phyloP scores from a whole-genome alignment of 2,888 invertebrate species.

The Clusia tigrina region DNA sequence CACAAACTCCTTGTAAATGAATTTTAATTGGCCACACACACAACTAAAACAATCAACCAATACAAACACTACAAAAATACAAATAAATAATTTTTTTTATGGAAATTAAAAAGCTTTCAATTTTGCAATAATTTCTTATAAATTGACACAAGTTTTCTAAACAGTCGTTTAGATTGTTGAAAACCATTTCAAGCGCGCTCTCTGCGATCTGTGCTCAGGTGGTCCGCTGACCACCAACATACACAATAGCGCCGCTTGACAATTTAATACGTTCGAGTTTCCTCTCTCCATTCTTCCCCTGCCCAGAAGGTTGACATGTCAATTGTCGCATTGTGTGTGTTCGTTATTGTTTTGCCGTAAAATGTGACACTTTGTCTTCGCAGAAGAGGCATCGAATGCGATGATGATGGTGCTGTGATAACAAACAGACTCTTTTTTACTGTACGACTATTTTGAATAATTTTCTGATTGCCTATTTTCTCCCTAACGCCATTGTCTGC shows the following conservation, averaged over 20 bases:
- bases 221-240: slow-evolving; percentile 26
- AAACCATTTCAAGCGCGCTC: too few species aligned
- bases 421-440: background rate
- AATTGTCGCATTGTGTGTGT: slow-evolving; percentile 49
- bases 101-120: too few species aligned
- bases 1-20: too few species aligned
- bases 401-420: too few species aligned
- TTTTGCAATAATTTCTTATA: too few species aligned
- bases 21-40: too few species aligned
- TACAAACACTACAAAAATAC: too few species aligned
- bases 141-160: too few species aligned
- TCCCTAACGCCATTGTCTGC: background rate
- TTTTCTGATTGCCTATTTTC: background rate
- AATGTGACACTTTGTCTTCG: slow-evolving; percentile 51
- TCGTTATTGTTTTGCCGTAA: slow-evolving; percentile 42
- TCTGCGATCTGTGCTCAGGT: slow-evolving; percentile 6
- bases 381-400: background rate
- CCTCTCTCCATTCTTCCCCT: too few species aligned
- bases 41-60: too few species aligned
- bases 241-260: slow-evolving; percentile 18
- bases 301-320: slow-evolving; percentile 49
- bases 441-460: background rate
- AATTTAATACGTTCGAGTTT: slow-evolving; percentile 41
- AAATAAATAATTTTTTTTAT: too few species aligned
- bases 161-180: too few species aligned